Percentiles rank a stretch among this genome's conserved stretches.
phyloP scores from a whole-genome alignment of 2,797 vertebrate genomes.

The Lithobates pipiens region DNA sequence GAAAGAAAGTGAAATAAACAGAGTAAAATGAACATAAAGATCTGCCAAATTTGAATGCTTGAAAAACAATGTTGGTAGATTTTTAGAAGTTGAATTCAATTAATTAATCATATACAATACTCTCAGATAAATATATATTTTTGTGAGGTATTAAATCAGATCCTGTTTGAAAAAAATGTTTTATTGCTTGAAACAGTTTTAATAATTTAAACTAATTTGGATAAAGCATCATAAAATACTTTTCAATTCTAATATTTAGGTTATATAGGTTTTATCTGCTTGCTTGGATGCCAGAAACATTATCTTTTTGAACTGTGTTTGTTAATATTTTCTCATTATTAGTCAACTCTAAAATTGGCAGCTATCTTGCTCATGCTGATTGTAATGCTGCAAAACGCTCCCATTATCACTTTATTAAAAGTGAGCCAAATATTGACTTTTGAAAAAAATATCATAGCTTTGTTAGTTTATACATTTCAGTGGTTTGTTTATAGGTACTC shows the following conservation, averaged over 20 bases:
- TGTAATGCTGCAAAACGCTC: background rate
- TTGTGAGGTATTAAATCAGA: background rate
- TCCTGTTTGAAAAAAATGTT: background rate
- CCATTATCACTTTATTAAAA: background rate
- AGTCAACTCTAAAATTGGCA: constrained; percentile 11
- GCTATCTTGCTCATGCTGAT: background rate
- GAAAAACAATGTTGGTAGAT: no score
- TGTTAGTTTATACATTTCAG: background rate
- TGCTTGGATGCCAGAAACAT: constrained; percentile 10
- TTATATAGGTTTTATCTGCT: background rate
- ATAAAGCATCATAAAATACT: background rate
- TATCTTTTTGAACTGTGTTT: background rate
- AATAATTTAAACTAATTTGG: background rate
- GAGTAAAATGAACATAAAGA: no score
- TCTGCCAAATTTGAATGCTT: no score
- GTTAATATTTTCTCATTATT: constrained; percentile 23
- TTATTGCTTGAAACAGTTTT: background rate
- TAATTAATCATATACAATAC: background rate
- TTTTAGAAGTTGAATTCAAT: no score
- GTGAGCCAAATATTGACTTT: background rate
- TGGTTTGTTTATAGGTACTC: no score
- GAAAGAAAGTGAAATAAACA: no score
- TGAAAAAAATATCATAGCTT: background rate
- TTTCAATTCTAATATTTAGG: background rate
- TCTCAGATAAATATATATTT: background rate